Evolutionary conservation across 2,888 invertebrate species (phyloP), one percentile per base, ranked within the genome.

Genomic region (Pterobdella sp.): DNA sequence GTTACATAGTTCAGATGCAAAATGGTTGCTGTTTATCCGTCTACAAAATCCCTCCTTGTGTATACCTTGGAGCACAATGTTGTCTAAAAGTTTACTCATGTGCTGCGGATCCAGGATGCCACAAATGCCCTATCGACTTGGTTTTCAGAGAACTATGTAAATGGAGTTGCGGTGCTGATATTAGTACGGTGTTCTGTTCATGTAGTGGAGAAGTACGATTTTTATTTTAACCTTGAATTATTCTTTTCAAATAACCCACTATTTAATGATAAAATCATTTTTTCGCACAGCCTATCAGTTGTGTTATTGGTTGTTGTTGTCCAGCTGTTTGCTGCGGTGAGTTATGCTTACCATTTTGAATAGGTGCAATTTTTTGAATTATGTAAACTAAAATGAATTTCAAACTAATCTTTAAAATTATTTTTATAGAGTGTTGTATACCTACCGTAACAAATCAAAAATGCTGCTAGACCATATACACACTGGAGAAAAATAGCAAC

Each of bases 1-100:
- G 71, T 71, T 71, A 71, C 63, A 52, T 71, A 1, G 71, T 71
- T 1, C 71, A 71, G 56, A 71, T 71, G 71, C 71, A 71, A 71
- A 56, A 56, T 14, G 71, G 71, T 22, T 71, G 71, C 22, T 71
- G 71, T 34, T 63, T 71, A 14, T 71, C 71, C 10, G 71, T 71
- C 18, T 71, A 71, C 71, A 71, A 71, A 36, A 71, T 71, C n/a
- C 71, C 71, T 32, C 71, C 71, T 14, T 71, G 71, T 35, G 71
- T 71, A 35, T 71, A 71, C 34, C 35, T 71, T 2, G 71, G 71
- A n/a, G 71, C 71, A n/a, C 71, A 71, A 34, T 71, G 71, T n/a
- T 60, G 36, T 35, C 60, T 71, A 18, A 71, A 71, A 52, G 34
- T 71, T n/a, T 71, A 71, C 36, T 60, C 63, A 29, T 71, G 71